A percentile compares a stretch with the other conserved stretches of the same genome.
phyloP scores from a whole-genome alignment of 2,888 invertebrate species.

The Nowickia ferox region DNA sequence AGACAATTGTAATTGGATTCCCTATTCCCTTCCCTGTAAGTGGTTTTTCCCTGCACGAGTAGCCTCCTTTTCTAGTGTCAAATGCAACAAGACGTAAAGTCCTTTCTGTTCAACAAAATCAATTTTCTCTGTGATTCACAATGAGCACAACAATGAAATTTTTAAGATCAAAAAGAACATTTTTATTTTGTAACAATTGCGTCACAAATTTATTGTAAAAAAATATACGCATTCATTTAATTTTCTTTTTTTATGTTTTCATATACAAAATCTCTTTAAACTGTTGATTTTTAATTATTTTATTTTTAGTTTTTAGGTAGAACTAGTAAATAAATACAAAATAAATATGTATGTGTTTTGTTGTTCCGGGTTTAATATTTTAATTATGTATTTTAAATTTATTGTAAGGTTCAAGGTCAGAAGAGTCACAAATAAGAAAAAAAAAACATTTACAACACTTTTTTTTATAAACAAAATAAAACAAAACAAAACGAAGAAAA shows the following conservation, averaged over 20 bases:
- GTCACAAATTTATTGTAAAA: slow-evolving; percentile 49
- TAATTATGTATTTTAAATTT: slow-evolving; percentile 46
- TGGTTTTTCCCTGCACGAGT: not conserved
- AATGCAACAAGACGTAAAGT: not conserved
- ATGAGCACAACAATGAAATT: slow-evolving; percentile 35
- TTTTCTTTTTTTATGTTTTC: slow-evolving; percentile 10
- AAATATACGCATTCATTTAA: slow-evolving; percentile 27
- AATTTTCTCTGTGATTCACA: slow-evolving; percentile 54
- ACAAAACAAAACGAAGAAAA: slow-evolving; percentile 1
- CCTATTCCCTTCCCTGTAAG: not conserved
- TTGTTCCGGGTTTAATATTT: slow-evolving; percentile 61
- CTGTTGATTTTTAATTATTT: slow-evolving; percentile 60
- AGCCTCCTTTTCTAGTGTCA: not conserved
- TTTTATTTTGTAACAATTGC: slow-evolving; percentile 5
- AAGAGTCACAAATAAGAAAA: slow-evolving; percentile 63
- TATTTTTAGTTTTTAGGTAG: slow-evolving; percentile 55
- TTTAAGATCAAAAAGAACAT: slow-evolving; percentile 11
- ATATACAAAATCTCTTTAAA: slow-evolving; percentile 31
- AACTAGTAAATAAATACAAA: slow-evolving; percentile 22
- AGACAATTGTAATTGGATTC: not conserved
- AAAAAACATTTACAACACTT: slow-evolving; percentile 7
- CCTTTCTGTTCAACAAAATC: not conserved
- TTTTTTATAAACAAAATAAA: slow-evolving; percentile 36
- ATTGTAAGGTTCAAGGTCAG: slow-evolving; percentile 71
- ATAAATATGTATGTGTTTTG: slow-evolving; percentile 19